Evolutionary conservation across 2,797 vertebrate genomes (phyloP).

Genomic region (Tauraco hartlaubi): DNA sequence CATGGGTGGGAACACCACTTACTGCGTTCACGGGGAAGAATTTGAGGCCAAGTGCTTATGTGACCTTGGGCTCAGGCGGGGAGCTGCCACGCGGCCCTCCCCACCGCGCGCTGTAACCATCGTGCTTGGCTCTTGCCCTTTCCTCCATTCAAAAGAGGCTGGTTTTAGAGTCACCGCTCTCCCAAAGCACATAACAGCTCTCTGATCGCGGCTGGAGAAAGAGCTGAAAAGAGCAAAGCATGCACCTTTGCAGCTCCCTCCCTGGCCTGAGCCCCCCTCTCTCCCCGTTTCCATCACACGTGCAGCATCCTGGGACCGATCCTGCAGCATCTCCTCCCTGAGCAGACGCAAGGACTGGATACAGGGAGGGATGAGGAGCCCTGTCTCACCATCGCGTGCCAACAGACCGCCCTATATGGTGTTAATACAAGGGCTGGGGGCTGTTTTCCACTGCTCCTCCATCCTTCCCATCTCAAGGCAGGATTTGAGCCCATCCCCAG

Average conservation of each 20-base stretch:
- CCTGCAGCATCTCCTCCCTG: neutral
- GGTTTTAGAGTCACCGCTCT: neutral
- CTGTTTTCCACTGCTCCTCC: neutral
- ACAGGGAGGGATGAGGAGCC: fast-evolving
- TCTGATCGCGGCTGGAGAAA: slow-evolving; percentile 11
- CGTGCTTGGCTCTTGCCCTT: neutral
- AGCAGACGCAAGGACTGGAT: neutral
- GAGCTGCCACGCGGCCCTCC: neutral
- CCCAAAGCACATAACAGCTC: neutral
- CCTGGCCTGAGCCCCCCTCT: no score
- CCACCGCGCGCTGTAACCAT: neutral
- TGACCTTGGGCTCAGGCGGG: neutral
- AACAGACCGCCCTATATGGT: neutral
- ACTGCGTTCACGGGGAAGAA: neutral
- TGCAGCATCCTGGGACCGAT: neutral
- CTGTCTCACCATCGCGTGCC: fast-evolving
- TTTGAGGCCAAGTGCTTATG: neutral
- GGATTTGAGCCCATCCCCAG: neutral
- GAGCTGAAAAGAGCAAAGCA: neutral
- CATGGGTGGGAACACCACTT: neutral
- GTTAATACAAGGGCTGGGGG: neutral
- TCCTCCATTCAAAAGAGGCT: neutral
- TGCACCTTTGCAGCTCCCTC: neutral
- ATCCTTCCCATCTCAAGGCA: neutral
- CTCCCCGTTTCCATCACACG: fast-evolving